phyloP scores from a whole-genome alignment of 2,797 vertebrate species.

The Coreius guichenoti region DNA sequence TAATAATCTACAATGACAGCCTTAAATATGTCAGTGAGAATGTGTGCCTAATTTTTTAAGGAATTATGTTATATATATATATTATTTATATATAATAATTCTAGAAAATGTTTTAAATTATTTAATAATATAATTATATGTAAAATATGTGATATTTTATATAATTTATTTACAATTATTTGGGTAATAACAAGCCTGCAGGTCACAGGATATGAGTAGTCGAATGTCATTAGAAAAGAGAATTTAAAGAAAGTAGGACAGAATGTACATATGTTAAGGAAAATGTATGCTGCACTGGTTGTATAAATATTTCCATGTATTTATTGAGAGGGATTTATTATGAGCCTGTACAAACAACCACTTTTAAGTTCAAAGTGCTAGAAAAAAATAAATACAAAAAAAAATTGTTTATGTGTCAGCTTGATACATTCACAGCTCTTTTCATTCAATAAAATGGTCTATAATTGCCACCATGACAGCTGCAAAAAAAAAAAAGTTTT shows the following conservation, averaged over 20 bases:
- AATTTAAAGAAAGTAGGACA: too few species aligned
- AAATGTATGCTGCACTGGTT: background rate
- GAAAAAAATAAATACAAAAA: background rate
- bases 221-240: background rate
- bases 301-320: background rate
- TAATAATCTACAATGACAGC: background rate
- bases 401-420: slow-evolving; percentile 16
- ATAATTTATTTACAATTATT: background rate
- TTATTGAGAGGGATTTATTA: slow-evolving; percentile 1
- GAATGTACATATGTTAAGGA: background rate
- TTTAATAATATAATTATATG: background rate
- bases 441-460: slow-evolving; percentile 42
- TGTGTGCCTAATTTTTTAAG: background rate
- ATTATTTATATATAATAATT: background rate
- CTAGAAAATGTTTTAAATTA: background rate
- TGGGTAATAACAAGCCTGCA: background rate
- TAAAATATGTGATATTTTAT: background rate
- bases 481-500: slow-evolving; percentile 28
- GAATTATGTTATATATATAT: background rate
- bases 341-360: background rate
- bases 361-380: slow-evolving; percentile 26
- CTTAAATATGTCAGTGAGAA: slow-evolving; percentile 13
- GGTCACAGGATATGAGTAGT: background rate
- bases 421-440: slow-evolving; percentile 12
- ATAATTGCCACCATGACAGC: slow-evolving; percentile 19